A percentile compares a stretch with the other conserved stretches of the same genome.
phyloP scores from a whole-genome alignment of 1,140 invertebrate genomes.

The Drosophila bifasciata region DNA sequence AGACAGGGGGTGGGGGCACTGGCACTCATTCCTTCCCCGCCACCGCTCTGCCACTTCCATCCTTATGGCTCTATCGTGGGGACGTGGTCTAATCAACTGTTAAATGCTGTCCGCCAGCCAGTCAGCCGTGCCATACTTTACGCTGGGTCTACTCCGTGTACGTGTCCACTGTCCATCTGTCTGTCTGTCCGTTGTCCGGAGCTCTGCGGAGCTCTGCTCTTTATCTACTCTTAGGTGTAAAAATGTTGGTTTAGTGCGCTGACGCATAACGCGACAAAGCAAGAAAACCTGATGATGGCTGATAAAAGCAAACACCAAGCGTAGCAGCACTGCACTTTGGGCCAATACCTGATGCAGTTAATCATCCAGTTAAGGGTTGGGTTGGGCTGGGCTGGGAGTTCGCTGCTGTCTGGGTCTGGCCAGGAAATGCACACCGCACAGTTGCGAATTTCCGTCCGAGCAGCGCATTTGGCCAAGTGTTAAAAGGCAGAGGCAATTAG shows the following conservation, averaged over 20 bases:
- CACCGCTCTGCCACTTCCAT: background rate
- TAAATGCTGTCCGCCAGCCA: conserved; percentile 54
- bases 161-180: background rate
- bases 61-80: conserved; percentile 3
- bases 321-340: background rate
- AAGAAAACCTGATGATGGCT: conserved; percentile 58
- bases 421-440: conserved; percentile 47
- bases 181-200: conserved; percentile 2
- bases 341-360: conserved; percentile 41
- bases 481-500: conserved; percentile 75
- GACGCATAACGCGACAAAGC: conserved; percentile 68
- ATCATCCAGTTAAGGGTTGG: conserved; percentile 15
- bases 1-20: too few species aligned
- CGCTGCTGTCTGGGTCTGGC: conserved; percentile 30
- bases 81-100: conserved; percentile 59
- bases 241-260: conserved; percentile 79
- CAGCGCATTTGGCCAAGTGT: conserved; percentile 48
- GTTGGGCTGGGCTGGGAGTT: conserved; percentile 12
- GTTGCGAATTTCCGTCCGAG: conserved; percentile 21
- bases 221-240: conserved; percentile 71
- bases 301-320: conserved; percentile 47
- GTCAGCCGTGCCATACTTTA: too few species aligned
- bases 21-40: too few species aligned
- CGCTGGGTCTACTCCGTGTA: background rate
- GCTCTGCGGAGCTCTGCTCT: conserved; percentile 6